Conservation (phyloP, 1,140 invertebrate species). For the Philotrypesis tridentata region DNA sequence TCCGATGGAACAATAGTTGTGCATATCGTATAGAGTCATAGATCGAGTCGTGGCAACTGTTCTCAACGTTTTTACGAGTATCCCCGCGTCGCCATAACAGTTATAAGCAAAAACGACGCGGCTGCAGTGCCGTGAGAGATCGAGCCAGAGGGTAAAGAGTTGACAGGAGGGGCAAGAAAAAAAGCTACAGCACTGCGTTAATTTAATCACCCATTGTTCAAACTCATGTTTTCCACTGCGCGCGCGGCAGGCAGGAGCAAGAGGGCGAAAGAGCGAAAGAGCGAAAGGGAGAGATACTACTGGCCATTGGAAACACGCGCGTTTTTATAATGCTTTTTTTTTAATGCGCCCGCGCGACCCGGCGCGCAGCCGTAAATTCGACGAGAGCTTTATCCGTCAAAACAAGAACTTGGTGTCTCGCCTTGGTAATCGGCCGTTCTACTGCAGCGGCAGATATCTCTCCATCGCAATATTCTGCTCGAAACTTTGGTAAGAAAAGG, state of each 20-base stretch:
- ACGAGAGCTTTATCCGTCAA: slow-evolving; percentile 45
- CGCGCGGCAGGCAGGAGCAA: no score
- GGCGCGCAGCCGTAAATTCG: slow-evolving; percentile 30
- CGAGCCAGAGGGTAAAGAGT: neutral
- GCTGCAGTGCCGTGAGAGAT: no score
- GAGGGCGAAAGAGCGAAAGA: neutral
- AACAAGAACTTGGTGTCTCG: slow-evolving; percentile 39
- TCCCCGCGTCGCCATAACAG: slow-evolving; percentile 1
- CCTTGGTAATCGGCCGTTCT: no score
- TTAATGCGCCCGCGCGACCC: neutral
- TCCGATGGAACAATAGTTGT: slow-evolving; percentile 14
- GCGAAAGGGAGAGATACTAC: neutral
- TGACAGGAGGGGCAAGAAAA: neutral
- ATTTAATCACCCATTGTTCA: slow-evolving; percentile 47
- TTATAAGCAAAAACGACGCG: neutral
- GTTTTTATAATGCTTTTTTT: no score
- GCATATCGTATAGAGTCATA: no score
- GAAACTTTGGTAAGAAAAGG: no score
- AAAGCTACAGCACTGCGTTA: slow-evolving; percentile 13
- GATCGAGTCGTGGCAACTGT: slow-evolving; percentile 3
- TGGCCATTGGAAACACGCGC: slow-evolving; percentile 4
- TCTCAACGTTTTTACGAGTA: neutral
- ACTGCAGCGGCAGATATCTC: no score
- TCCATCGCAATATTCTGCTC: no score
- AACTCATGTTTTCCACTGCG: slow-evolving; percentile 21